phyloP scores from a whole-genome alignment of 2,888 invertebrate genomes.

The Sinodicranocentrus sp. region DNA sequence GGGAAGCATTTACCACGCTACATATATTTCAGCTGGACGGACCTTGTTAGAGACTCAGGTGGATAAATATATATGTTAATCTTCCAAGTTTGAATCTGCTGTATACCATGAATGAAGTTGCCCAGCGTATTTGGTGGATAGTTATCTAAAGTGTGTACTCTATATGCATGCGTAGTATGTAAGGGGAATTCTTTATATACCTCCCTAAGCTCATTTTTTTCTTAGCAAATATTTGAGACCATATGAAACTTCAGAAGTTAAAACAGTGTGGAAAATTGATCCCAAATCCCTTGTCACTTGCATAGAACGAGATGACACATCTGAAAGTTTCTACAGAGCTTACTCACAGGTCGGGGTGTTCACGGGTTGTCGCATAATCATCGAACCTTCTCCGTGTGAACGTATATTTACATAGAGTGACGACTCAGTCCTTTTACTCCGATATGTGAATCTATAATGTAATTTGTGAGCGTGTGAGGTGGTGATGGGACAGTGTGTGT shows the following conservation, averaged over 20 bases:
- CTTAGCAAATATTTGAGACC: slow-evolving; percentile 44
- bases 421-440: too few species aligned
- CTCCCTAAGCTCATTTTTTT: too few species aligned
- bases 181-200: slow-evolving; percentile 4
- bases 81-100: too few species aligned
- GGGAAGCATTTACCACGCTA: too few species aligned
- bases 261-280: slow-evolving; percentile 54
- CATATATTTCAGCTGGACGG: too few species aligned
- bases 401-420: slow-evolving; percentile 4
- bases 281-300: slow-evolving; percentile 33
- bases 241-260: slow-evolving; percentile 57
- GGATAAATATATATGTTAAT: slow-evolving; percentile 17
- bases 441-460: too few species aligned
- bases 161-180: slow-evolving; percentile 13
- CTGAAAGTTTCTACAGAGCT: slow-evolving; percentile 48
- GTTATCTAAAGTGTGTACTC: slow-evolving; percentile 14
- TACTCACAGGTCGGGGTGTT: slow-evolving; percentile 47
- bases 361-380: slow-evolving; percentile 55
- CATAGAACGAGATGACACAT: slow-evolving; percentile 38
- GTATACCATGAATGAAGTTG: too few species aligned
- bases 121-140: too few species aligned
- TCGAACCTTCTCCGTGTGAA: slow-evolving; percentile 41
- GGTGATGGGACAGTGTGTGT: too few species aligned
- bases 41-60: too few species aligned
- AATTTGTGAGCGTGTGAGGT: too few species aligned